Evolutionary conservation across 2,888 invertebrate genomes (phyloP), one percentile per base, ranked within the genome.

Genomic region (Chloroclysta siterata): DNA sequence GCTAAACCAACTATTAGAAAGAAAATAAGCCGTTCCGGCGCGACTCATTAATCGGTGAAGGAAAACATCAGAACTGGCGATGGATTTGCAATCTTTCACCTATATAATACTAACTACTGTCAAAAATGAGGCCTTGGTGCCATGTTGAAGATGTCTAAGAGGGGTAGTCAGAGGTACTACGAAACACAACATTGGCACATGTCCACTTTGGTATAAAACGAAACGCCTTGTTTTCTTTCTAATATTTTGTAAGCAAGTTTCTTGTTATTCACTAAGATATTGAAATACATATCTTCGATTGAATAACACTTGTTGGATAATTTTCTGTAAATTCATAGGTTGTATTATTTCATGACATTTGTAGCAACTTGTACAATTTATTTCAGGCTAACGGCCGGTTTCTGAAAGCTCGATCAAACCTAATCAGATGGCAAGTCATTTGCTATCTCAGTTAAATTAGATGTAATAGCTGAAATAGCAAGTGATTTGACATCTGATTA

Each of bases 181-280:
- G 5, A 29, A 29, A 29, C 29, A 6, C 29, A 29, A 29, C 29
- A 8, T 33, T 33, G 3, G 8, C 33, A 33, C 8, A 39, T 8
- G 10, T 8, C 36, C 10, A 10, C 3, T 17, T 42, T 42, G 7
- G 42, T 8, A 42, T 42, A 44, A 15, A 44, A 15, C 15, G 8
- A 44, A 44, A 44, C 14, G 46, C 17, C 46, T 46, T 17, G 11
- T 46, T 46, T 46, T 46, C 17, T 46, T 8, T 46, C 46, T 15
- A 17, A 15, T 46, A 17, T 10, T 3, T 46, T 17, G 11, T 46
- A 46, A 46, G 46, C 46, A 46, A 17, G 17, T 61, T 11, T 56
- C 42, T 46, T 54, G 66, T 70, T 71, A 68, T 73, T 73, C 71
- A 51, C 65, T 74, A 68, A 60, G 67, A 65, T 73, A 74, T 74